Percentiles rank a stretch among this genome's conserved stretches.
phyloP scores from a whole-genome alignment of 2,113 vertebrate species.

The Quiscalus mexicanus region DNA sequence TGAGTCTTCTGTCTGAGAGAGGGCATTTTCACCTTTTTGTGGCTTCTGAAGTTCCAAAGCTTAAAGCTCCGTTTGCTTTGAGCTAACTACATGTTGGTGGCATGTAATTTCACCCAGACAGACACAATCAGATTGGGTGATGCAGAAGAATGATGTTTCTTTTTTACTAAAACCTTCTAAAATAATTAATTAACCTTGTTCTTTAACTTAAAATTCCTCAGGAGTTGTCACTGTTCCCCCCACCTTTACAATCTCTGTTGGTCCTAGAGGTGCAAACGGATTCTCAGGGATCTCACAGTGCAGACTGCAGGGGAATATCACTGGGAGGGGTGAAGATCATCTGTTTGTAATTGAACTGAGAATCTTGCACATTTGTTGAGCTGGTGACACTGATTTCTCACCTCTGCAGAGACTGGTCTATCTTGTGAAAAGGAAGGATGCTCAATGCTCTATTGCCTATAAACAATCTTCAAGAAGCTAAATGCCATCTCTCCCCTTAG shows the following conservation, averaged over 20 bases:
- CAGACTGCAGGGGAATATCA: rapidly evolving
- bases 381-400: not conserved
- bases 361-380: not conserved
- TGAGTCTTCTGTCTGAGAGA: not conserved
- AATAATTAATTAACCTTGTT: not conserved
- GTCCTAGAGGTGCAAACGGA: not conserved
- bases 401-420: not conserved
- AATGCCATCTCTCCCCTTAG: not conserved
- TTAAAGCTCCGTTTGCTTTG: not conserved
- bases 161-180: not conserved
- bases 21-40: not conserved
- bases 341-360: not conserved
- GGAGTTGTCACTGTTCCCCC: not conserved
- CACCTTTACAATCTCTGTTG: not conserved
- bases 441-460: not conserved
- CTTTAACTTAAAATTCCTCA: not conserved
- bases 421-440: not conserved
- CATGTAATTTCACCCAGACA: not conserved
- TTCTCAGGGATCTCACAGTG: not conserved
- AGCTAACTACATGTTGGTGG: not conserved
- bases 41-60: not conserved
- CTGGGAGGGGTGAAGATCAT: not conserved
- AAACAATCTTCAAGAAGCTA: not conserved
- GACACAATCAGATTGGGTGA: not conserved
- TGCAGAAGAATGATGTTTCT: not conserved